These are phyloP conservation scores for Camponotus fellah DNA, from an alignment of 2,888 invertebrate genomes.

Conservation along the genomic window DNA sequence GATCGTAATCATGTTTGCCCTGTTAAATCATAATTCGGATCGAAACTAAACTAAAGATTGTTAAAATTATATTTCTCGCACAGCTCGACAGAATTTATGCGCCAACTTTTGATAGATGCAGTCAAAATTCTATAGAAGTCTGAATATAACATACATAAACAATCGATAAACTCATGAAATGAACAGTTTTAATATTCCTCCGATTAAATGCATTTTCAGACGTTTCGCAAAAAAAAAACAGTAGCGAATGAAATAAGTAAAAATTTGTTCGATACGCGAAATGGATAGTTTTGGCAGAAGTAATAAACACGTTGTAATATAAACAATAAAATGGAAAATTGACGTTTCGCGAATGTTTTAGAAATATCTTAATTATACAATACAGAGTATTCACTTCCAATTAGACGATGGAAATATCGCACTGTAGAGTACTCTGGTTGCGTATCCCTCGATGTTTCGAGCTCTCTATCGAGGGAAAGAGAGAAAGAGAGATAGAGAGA, in stretches of 20 bases:
- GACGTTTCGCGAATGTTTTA: slow-evolving; percentile 38
- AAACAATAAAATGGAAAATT: slow-evolving; percentile 35
- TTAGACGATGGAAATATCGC: slow-evolving; percentile 48
- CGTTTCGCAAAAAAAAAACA: not conserved
- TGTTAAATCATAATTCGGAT: slow-evolving; percentile 37
- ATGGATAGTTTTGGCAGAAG: not conserved
- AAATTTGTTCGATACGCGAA: not conserved
- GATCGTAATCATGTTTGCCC: slow-evolving; percentile 20
- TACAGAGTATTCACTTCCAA: slow-evolving; percentile 34
- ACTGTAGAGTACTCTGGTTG: slow-evolving; percentile 13
- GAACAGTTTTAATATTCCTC: not conserved
- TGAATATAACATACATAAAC: not conserved
- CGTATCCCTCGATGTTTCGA: slow-evolving; percentile 13
- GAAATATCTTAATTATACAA: slow-evolving; percentile 20
- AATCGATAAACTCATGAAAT: not conserved
- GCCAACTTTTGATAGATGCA: not conserved
- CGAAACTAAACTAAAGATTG: not conserved
- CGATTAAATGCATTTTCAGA: not conserved
- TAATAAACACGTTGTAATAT: slow-evolving; percentile 13
- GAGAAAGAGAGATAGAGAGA: not conserved
- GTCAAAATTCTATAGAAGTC: not conserved
- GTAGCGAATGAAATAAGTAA: not conserved
- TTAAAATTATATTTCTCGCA: slow-evolving; percentile 14
- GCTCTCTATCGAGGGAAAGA: slow-evolving; percentile 11
- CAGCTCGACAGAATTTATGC: not conserved